phyloP scores from a whole-genome alignment of 2,113 vertebrate species.

The Antennarius striatus region DNA sequence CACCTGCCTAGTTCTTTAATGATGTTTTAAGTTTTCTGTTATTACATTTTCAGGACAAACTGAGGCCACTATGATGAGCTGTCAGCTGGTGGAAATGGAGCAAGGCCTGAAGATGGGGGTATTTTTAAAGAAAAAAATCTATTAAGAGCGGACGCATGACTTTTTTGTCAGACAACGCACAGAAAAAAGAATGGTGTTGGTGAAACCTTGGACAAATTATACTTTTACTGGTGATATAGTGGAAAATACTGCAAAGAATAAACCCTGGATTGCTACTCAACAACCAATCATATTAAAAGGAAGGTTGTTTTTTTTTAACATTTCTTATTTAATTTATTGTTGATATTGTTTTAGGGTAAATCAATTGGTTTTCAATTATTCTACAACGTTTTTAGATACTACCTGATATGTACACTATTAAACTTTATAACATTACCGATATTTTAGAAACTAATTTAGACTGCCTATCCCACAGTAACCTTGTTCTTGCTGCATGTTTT shows the following conservation, averaged over 20 bases:
- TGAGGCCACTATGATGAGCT: conserved; percentile 56
- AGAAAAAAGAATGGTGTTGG: conserved; percentile 14
- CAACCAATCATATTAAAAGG: conserved; percentile 17
- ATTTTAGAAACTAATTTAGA: conserved; percentile 19
- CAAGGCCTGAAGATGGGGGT: conserved; percentile 59
- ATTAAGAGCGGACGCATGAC: conserved; percentile 33
- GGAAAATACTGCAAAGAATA: conserved; percentile 1
- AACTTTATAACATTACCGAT: conserved; percentile 35
- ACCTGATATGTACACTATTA: conserved; percentile 31
- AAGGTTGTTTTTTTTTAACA: conserved; percentile 25
- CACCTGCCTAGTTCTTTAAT: neutral
- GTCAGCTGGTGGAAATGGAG: conserved; percentile 55
- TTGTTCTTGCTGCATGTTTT: conserved; percentile 17
- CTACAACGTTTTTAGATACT: conserved; percentile 46
- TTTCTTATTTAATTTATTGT: conserved; percentile 57
- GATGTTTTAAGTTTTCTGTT: neutral
- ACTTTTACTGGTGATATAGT: conserved; percentile 2
- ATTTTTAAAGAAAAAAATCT: conserved; percentile 63
- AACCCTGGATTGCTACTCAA: conserved; percentile 25
- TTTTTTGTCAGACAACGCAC: conserved; percentile 21
- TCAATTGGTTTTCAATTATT: conserved; percentile 51
- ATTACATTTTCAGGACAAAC: conserved; percentile 64
- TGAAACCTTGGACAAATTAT: conserved; percentile 7
- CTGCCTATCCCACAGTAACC: neutral
- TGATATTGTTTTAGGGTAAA: conserved; percentile 42